Base-by-base conservation (phyloP, 2,888 invertebrate species). In the Tachina lurida region DNA sequence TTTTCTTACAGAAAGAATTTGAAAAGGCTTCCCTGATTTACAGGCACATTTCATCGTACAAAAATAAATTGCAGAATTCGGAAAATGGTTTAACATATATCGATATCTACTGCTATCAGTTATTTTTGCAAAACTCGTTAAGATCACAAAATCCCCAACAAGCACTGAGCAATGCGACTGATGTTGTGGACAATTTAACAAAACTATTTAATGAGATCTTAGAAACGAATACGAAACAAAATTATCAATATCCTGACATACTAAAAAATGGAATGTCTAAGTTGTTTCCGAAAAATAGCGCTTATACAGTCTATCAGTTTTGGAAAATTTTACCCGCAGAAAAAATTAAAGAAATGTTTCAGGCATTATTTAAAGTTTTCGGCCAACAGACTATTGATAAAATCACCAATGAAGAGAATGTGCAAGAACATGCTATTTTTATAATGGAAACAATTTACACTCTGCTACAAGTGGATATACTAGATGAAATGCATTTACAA, bases 81-180 rank as follows among this genome's bases (percentile, higher is more conserved):
- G 31, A 76, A 0, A 89, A 89, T 63, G 88, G 89, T 58, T 88
- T 88, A 58, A 65, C 83, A 2, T 88, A 87, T 43, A 56, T 91
- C n/a, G 87, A 84, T 15, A 89, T 90, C 1, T 90, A 89, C 41
- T 78, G 88, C 1, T 87, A 87, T 39, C 89, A 91, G 73, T 67
- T 91, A 0, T 84, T 79, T 4, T 41, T 88, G 65, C 90, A 89
- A 68, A 87, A 75, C 22, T 74, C 81, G 8, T 60, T 84, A 2
- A 54, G 17, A 10, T 67, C 73, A 4, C 19, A 19, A 9, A 67
- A 87, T 15, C 43, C 47, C 2, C 12, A 47, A 31, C 41, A 22
- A 9, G 77, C 78, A 4, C 13, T 79, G 1, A 17, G 43, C 0
- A 79, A 89, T 45, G 78, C 88, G 2, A 68, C 77, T 7, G 43